Percentiles rank a stretch among this genome's conserved stretches.
Conservation (phyloP, 1,140 invertebrate genomes). For the Drosophila bipectinata region DNA sequence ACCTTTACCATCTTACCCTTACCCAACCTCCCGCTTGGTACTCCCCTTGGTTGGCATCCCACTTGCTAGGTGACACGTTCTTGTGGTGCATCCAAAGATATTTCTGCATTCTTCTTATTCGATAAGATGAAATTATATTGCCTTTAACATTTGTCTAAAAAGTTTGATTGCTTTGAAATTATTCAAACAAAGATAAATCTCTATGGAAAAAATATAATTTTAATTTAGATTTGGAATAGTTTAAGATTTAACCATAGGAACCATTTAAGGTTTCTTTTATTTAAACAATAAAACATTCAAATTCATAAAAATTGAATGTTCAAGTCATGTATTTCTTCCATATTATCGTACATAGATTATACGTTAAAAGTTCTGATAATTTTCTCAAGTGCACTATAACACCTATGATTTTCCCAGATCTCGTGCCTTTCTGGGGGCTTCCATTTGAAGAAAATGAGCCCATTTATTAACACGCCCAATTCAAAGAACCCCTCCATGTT, state of each 20-base stretch:
- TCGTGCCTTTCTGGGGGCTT: slow-evolving; percentile 23
- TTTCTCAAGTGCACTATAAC: not conserved
- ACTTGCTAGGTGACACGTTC: slow-evolving; percentile 54
- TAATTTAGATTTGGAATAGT: not conserved
- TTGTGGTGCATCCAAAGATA: slow-evolving; percentile 1
- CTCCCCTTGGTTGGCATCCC: not conserved
- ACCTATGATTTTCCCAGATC: slow-evolving; percentile 46
- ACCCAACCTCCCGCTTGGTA: not conserved
- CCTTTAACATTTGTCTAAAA: not conserved
- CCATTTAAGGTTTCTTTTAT: too few relatives aligned
- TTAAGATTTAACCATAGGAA: not conserved
- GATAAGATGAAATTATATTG: not conserved
- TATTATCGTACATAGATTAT: too few relatives aligned
- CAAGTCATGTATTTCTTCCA: too few relatives aligned
- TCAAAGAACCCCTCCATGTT: not conserved
- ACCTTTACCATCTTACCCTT: not conserved
- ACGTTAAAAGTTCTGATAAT: not conserved
- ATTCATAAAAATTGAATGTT: too few relatives aligned
- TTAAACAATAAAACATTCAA: too few relatives aligned
- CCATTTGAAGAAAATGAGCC: slow-evolving; percentile 34
- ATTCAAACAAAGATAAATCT: not conserved
- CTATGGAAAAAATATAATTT: not conserved
- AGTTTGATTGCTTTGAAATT: not conserved
- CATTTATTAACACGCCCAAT: slow-evolving; percentile 59
- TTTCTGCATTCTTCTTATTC: not conserved